Evolutionary conservation across 2,113 vertebrate species (phyloP).

Genomic region (Hassar affinis): DNA sequence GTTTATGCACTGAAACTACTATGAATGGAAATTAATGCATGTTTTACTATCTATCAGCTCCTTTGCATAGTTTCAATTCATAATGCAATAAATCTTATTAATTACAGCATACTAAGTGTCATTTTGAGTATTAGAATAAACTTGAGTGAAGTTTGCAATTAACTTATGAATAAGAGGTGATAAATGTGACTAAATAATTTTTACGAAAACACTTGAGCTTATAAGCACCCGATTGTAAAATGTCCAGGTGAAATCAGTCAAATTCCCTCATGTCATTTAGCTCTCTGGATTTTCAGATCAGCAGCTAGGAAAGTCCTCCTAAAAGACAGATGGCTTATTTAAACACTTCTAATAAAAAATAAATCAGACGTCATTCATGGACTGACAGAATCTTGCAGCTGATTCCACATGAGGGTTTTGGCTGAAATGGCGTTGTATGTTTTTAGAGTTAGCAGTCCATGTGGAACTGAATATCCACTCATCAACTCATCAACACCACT

Average conservation of each 20-base stretch:
- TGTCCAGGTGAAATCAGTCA: not conserved
- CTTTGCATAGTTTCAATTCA: too few relatives aligned
- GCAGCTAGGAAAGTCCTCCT: not conserved
- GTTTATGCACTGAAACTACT: too few relatives aligned
- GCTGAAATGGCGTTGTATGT: not conserved
- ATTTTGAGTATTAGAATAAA: too few relatives aligned
- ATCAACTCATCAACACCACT: not conserved
- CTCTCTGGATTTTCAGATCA: not conserved
- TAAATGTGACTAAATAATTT: not conserved
- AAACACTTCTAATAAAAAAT: not conserved
- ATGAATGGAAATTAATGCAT: too few relatives aligned
- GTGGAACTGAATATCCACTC: not conserved
- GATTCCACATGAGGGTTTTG: not conserved
- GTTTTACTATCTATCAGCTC: too few relatives aligned
- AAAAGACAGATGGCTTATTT: not conserved
- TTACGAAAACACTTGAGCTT: not conserved
- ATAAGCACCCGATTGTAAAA: not conserved
- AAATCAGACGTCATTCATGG: not conserved
- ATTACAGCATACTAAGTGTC: not conserved
- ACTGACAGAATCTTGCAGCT: not conserved
- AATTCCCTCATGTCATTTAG: not conserved
- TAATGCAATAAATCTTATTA: too few relatives aligned
- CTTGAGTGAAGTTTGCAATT: not conserved
- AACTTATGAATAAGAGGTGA: not conserved
- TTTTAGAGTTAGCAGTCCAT: not conserved